phyloP scores from a whole-genome alignment of 2,797 vertebrate species.

The Sebastolobus altivelis region DNA sequence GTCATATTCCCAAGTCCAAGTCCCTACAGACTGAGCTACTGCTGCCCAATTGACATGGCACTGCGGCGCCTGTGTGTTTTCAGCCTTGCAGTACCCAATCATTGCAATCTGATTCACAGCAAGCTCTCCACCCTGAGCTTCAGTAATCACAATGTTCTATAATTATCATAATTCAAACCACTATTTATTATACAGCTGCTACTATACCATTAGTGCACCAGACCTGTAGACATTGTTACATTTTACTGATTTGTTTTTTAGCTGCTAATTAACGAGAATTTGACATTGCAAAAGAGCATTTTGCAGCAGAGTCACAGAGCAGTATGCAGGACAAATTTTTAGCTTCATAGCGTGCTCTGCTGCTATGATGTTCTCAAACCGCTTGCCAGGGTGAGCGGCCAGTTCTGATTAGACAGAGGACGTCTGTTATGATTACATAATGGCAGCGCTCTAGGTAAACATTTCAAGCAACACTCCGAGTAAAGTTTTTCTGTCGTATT shows the following conservation, averaged over 20 bases:
- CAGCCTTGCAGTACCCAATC: background rate
- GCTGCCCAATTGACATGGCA: too few relatives aligned
- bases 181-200: background rate
- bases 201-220: background rate
- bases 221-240: background rate
- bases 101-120: background rate
- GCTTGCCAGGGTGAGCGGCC: background rate
- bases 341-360: background rate
- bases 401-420: slow-evolving; percentile 20
- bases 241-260: background rate
- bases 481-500: slow-evolving; percentile 35
- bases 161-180: background rate
- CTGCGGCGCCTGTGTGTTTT: too few relatives aligned
- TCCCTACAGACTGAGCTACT: too few relatives aligned
- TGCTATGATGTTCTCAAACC: background rate
- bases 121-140: background rate
- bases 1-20: too few relatives aligned
- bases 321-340: background rate
- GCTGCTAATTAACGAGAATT: background rate
- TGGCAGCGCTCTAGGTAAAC: slow-evolving; percentile 37
- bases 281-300: background rate
- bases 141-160: background rate
- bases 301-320: background rate
- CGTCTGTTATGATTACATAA: slow-evolving; percentile 40
- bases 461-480: slow-evolving; percentile 29